Conservation (phyloP, 2,797 vertebrate species). For the Siniperca obscura region DNA sequence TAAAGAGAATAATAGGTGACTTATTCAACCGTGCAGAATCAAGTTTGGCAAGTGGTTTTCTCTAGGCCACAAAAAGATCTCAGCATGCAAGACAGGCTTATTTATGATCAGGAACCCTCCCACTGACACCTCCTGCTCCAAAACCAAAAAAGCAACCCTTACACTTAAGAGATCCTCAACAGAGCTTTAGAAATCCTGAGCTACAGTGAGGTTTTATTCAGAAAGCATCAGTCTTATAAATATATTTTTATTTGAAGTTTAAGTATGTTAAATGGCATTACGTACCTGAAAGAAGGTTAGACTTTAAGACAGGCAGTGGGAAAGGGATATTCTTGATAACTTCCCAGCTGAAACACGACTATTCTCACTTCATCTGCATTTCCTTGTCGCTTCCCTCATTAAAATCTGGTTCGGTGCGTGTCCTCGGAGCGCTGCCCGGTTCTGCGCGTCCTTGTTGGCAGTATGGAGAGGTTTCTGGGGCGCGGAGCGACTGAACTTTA, state of each 20-base stretch:
- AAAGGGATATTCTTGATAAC: background rate
- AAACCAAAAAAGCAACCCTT: background rate
- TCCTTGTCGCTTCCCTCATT: background rate
- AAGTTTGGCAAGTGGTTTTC: constrained; percentile 42
- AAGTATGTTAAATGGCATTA: background rate
- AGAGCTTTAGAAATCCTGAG: background rate
- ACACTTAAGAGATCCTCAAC: background rate
- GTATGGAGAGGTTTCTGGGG: constrained; percentile 50
- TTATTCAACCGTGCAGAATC: constrained; percentile 20
- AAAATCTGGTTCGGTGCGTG: constrained; percentile 1
- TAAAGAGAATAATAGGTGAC: constrained; percentile 7
- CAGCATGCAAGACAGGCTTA: constrained; percentile 3
- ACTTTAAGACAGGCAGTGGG: background rate
- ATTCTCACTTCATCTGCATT: constrained; percentile 11
- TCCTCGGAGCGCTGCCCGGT: constrained; percentile 2
- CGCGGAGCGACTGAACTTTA: constrained; percentile 77
- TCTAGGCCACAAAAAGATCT: background rate
- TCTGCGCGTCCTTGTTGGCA: constrained; percentile 32
- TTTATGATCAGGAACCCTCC: constrained; percentile 23
- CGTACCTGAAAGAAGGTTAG: constrained; percentile 50
- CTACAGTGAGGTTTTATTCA: background rate
- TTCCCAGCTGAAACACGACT: background rate
- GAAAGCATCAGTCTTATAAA: background rate
- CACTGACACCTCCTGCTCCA: constrained; percentile 57
- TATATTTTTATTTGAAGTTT: background rate